A percentile compares a stretch with the other conserved stretches of the same genome.
Evolutionary conservation across 2,888 invertebrate species (phyloP).

Genomic region (Abscondita cerata): DNA sequence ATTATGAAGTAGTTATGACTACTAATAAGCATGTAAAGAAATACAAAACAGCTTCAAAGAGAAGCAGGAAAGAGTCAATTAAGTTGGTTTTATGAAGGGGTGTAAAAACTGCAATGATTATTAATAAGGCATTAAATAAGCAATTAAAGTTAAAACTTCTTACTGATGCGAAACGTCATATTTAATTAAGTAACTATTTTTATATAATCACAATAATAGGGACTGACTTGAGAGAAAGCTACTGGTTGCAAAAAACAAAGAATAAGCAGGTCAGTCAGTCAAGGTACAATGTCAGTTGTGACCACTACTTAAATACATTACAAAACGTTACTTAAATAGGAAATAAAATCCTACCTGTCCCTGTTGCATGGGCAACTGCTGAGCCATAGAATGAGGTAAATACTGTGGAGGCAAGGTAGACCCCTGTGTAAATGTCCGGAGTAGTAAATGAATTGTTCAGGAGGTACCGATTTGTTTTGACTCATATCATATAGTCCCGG

Average conservation of each 20-base stretch:
- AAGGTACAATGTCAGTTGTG: constrained; percentile 43
- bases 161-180: too few relatives aligned
- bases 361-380: constrained; percentile 53
- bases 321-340: constrained; percentile 22
- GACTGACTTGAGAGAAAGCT: constrained; percentile 23
- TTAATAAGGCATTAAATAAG: too few relatives aligned
- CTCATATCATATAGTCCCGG: constrained; percentile 65
- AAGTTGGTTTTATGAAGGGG: too few relatives aligned
- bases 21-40: too few relatives aligned
- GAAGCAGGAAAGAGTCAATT: too few relatives aligned
- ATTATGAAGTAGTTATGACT: too few relatives aligned
- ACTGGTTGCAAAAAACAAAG: constrained; percentile 20
- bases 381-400: constrained; percentile 53
- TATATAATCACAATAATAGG: constrained; percentile 15
- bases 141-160: too few relatives aligned
- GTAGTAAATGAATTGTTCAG: constrained; percentile 69
- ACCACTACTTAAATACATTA: constrained; percentile 1
- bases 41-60: too few relatives aligned
- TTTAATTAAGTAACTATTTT: constrained; percentile 18
- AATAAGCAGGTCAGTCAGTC: constrained; percentile 47
- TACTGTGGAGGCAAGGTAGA: constrained; percentile 59
- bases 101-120: too few relatives aligned
- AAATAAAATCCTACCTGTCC: constrained; percentile 43
- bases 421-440: constrained; percentile 63
- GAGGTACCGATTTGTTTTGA: constrained; percentile 61